Evolutionary conservation across 1,140 invertebrate species (phyloP).

Genomic region (Phymastichus coffea): DNA sequence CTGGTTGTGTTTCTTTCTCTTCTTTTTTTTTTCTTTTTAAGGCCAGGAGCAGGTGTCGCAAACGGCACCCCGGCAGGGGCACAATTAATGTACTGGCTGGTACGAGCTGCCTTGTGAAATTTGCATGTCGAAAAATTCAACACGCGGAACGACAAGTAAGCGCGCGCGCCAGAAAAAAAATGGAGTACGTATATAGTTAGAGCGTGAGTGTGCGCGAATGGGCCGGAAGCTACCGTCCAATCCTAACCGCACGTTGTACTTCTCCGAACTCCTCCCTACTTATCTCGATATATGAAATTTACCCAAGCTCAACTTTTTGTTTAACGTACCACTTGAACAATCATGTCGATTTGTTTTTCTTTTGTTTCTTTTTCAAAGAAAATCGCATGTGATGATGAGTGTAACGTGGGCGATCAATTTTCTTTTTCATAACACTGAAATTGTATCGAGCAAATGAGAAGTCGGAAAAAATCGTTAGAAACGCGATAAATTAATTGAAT

Average conservation of each 20-base stretch:
- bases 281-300: no score
- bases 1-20: not conserved
- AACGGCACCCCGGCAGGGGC: conserved; percentile 2
- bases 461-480: no score
- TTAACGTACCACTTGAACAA: no score
- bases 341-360: no score
- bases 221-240: conserved; percentile 13
- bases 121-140: conserved; percentile 30
- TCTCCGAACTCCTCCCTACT: not conserved
- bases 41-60: conserved; percentile 11
- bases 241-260: conserved; percentile 1
- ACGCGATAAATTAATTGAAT: no score
- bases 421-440: no score
- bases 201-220: not conserved
- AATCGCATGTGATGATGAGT: no score
- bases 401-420: no score
- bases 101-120: conserved; percentile 22
- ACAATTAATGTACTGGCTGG: conserved; percentile 24
- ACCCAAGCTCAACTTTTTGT: no score
- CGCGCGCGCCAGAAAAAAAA: not conserved
- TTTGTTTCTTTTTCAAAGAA: no score
- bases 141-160: conserved; percentile 24
- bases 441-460: no score
- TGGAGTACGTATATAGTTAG: not conserved
- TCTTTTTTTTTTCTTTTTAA: not conserved